Evolutionary conservation across 2,113 vertebrate genomes (phyloP).

Genomic region (Macaca mulatta): DNA sequence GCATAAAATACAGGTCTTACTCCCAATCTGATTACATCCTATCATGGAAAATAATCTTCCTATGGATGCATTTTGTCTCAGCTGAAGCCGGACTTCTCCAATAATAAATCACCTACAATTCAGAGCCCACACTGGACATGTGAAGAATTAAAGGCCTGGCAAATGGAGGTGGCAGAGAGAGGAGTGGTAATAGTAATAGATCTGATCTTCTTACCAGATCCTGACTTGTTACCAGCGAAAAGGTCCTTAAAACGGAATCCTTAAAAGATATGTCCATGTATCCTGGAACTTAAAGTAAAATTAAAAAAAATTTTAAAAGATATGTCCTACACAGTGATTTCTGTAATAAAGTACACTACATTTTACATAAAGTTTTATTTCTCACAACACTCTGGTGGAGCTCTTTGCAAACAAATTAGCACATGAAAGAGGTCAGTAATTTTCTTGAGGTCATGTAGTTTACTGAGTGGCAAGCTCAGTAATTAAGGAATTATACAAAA

Average conservation of each 20-base stretch:
- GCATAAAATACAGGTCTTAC: neutral
- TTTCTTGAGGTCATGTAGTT: neutral
- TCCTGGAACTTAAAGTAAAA: neutral
- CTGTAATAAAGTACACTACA: neutral
- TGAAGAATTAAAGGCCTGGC: neutral
- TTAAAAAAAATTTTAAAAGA: neutral
- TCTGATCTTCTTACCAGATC: too few relatives aligned
- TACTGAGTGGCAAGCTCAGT: neutral
- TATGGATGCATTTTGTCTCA: neutral
- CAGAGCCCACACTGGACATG: neutral
- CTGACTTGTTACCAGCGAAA: neutral
- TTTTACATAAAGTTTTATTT: neutral
- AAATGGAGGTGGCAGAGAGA: neutral
- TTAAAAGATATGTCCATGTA: neutral
- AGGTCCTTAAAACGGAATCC: neutral
- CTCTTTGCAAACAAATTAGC: neutral
- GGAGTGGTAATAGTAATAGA: neutral
- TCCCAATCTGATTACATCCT: neutral
- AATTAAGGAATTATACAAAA: neutral
- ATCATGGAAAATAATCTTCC: neutral
- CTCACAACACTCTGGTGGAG: neutral
- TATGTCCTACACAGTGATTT: neutral
- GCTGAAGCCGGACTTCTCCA: neutral
- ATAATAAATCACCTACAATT: neutral
- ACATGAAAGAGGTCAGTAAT: neutral